Base-by-base conservation (phyloP, 2,113 vertebrate species). In the Chaetodon auriga region DNA sequence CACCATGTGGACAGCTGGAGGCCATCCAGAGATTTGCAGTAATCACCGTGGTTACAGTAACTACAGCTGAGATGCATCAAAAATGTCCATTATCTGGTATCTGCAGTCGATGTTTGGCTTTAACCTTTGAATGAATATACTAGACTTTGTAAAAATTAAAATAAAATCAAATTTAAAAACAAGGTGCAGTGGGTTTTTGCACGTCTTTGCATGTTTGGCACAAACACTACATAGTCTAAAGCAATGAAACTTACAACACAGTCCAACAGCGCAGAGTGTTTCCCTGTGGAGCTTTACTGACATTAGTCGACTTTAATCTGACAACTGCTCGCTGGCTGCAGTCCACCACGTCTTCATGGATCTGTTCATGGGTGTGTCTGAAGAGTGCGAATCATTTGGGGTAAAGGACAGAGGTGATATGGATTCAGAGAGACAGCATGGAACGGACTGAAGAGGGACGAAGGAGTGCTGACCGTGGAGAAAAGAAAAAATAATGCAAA, bases 261-360 rank as follows among this genome's bases (percentile, higher is more conserved):
- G 75, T 73, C 54, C 69, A 54, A 10, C 25, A 45, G 43, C 3
- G 15, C 49, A 16, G 45, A 73, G 63, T 45, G 51, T 71, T 62
- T 72, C 45, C n/a, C 60, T 53, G 63, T 30, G 30, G 30, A 84
- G 70, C 48, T 48, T 49, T 23, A 36, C 65, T 45, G 55, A 68
- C 70, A 63, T 62, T 15, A 68, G 15, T 21, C 1, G 8, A 79
- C 75, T n/a, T 55, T 38, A 63, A 84, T 25, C 38, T 49, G 70
- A 78, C 25, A 68, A 61, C 58, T 66, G 30, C 30, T n/a, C 51
- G 1, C 16, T 30, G 58, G n/a, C 58, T 46, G 23, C 30, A 53
- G 5, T 48, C 75, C 61, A 35, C 53, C 25, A 55, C 11, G 1
- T 53, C 23, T 53, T 60, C 36, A 12, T 43, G 23, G 38, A 53